Evolutionary conservation across 2,888 invertebrate genomes (phyloP), one percentile per base, ranked within the genome.

Genomic region (Chloroclysta siterata): DNA sequence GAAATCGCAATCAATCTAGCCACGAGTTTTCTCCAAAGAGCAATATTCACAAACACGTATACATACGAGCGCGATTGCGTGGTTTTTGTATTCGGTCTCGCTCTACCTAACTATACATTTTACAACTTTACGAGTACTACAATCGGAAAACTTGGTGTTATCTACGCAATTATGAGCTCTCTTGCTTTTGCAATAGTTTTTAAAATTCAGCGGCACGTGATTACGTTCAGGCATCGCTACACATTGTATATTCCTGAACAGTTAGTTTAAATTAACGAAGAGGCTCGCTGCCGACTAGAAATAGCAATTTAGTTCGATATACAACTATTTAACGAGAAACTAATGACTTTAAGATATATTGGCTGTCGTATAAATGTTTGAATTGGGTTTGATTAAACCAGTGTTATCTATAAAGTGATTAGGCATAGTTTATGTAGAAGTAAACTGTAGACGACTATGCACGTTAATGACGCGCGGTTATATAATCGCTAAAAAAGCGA

Each of bases 231-330:
- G 72, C 72, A 72, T 73, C 73, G 73, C 73, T 69, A 72, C 76
- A 73, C 74, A 74, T 77, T 74, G 75, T 78, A 76, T 79, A 81
- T 76, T 74, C 78, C 70, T 70, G 72, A 77, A 82, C 83, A 81
- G 84, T 84, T 85, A 82, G 75, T 80, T 80, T 72, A 72, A 74
- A 78, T 76, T 79, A 80, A 80, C 78, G 75, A 78, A 78, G 73
- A 77, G 72, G 72, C 76, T 76, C 65, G 68, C 70, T 67, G 71
- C 69, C 68, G 68, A 74, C 77, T 78, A 79, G 72, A 74, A 76
- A 74, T 72, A 74, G 72, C 73, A 75, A 75, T 77, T 77, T 73
- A 69, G 73, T 77, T 74, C 74, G 72, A 74, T 76, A 76, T 77
- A 77, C 74, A 78, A 72, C 71, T 74, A 72, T 77, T 77, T 75